Evolutionary conservation across 2,888 invertebrate species (phyloP), one percentile per base, ranked within the genome.

Genomic region (Parthenolecanium corni): DNA sequence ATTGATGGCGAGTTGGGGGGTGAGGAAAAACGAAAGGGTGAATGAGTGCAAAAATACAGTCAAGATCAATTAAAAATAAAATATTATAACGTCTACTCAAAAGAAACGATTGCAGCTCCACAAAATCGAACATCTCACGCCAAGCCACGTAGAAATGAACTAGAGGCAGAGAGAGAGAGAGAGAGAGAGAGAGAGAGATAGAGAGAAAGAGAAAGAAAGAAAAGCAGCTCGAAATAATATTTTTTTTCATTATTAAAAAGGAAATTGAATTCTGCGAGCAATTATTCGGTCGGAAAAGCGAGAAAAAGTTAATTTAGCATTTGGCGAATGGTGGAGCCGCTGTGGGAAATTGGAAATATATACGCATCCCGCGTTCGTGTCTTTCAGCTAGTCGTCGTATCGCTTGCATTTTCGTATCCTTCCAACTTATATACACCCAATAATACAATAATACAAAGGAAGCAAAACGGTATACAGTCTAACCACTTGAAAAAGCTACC

Each of bases 221-320:
- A 31, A 31, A 31, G 9, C 4, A 31, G 31, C 31, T 31, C 31
- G 31, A 31, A 31, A 31, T 49, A 61, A 61, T 61, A 61, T 36
- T 51, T 49, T 58, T 58, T 61, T 61, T 61, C 61, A 61, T 61
- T 61, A 61, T 61, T 61, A 61, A 61, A 61, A 61, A 61, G 61
- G 61, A 61, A 61, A 61, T 61, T 61, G 61, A 61, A 61, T 61
- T 61, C 49, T 49, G 38, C 61, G 31, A 31, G 61, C 61, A 61
- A 61, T 61, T 61, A 61, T 61, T 61, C 61, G 49, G 61, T 61
- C 51, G 61, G 61, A 61, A 61, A 61, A 61, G 61, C 61, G 61
- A 61, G 61, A 61, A 61, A 61, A 61, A 61, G 61, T 61, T 61
- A 61, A 61, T 61, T 61, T 61, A 61, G 61, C 61, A 61, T 61